Evolutionary conservation across 2,113 vertebrate species (phyloP), one percentile per base, ranked within the genome.

Genomic region (Oxyruncus cristatus): DNA sequence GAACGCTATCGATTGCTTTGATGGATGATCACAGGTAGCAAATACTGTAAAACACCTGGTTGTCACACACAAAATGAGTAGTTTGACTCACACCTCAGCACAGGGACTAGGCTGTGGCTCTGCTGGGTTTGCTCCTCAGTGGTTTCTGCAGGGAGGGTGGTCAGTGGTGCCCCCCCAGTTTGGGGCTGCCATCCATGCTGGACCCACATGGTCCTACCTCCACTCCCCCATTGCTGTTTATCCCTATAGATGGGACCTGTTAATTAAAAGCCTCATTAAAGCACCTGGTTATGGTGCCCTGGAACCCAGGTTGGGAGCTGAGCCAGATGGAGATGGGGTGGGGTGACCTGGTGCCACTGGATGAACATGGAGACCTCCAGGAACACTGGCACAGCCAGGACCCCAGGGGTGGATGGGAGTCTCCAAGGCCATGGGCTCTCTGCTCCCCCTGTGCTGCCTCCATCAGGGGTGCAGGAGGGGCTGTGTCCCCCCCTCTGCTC

Each of bases 41-140:
- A 98, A 99, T 98, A 98, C 98, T 98, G 98, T 98, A 98, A 99
- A 98, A 98, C 98, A 99, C 98, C 99, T 99, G 98, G 93, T 80
- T 97, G 98, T 99, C 98, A 98, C 89, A 53, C 65, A 27, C 87
- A 3, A 3, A 50, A 77, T 28, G 94, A 88, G 94, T 1, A 47
- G 71, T 27, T 71, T 42, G 94, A 76, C 61, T 86, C 89, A 2
- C 63, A 50, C 85, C 68, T 74, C 30, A 5, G 61, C 0, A 0
- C 4, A 1, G 75, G 62, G 72, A 50, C 44, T 55, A 0, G 24
- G 49, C 66, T 26, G 47, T 1, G 37, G 20, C 78, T 46, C 56
- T 22, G 39, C 27, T 1, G 2, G 15, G 7, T 39, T 65, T 23
- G 47, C 55, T 80, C 65, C 83, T 55, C 1, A 1, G 55, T 17